Evolutionary conservation across 2,113 vertebrate species (phyloP).

Genomic region (Neogale vison): DNA sequence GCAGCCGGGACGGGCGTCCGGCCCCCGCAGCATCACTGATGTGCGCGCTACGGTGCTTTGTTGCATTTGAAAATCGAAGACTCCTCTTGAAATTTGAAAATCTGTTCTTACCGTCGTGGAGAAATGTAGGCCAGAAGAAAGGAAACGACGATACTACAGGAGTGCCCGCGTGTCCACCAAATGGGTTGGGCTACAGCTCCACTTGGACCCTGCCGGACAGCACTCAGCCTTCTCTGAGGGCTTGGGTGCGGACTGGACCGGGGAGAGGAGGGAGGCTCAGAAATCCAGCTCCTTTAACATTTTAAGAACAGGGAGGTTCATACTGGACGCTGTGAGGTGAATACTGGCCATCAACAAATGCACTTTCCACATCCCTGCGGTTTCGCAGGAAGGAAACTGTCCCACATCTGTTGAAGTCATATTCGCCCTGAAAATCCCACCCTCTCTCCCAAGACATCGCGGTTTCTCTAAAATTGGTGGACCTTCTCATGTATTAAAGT

Average conservation of each 20-base stretch:
- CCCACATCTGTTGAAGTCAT: fast-evolving
- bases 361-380: fast-evolving
- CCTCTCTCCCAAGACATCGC: neutral
- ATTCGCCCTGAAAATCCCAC: fast-evolving
- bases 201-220: no score
- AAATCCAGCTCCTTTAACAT: fast-evolving
- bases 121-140: neutral
- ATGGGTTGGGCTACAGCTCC: fast-evolving
- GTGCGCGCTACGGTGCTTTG: fast-evolving
- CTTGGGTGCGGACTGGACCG: no score
- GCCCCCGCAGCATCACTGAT: fast-evolving
- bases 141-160: neutral
- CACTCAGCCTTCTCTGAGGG: neutral
- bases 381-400: neutral
- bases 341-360: fast-evolving
- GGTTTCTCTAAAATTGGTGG: no score
- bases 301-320: neutral
- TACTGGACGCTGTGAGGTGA: neutral
- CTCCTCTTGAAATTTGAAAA: neutral
- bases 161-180: no score
- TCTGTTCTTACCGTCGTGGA: neutral
- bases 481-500: fast-evolving
- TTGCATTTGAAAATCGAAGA: neutral
- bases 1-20: fast-evolving
- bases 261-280: fast-evolving